Base-by-base conservation (phyloP, 2,888 invertebrate genomes). In the Cartodere bifasciata region DNA sequence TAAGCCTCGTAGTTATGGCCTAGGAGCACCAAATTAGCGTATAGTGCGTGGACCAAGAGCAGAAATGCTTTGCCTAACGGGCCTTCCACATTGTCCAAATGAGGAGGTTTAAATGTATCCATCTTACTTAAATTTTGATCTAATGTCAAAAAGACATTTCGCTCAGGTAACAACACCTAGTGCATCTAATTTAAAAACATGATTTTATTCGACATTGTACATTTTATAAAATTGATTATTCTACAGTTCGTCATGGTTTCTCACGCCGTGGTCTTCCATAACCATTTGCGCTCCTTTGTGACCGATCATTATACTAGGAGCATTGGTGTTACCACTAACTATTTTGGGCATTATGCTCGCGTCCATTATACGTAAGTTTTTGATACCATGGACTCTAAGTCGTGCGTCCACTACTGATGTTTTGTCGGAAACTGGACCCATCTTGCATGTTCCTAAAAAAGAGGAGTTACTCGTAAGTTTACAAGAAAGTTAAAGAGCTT, bases 271-370 rank as follows among this genome's bases (percentile, higher is more conserved):
- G 13, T 53, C 48, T 35, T 54, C 52, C 34, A 48, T 48, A 7
- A 68, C 63, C 36, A 67, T 56, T 28, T 63, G 62, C 0, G 59
- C 58, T 2, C 59, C 67, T 38, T 64, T 68, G 39, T 64, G 62
- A 2, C 64, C 67, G 13, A 69, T 62, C 55, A 57, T 55, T 10
- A 58, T 48, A 2, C 46, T 35, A 0, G 57, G 46, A 2, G 69
- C 71, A 52, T 71, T 68, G 0, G 69, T 71, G 42, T 73, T 72
- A 1, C 64, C 72, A 29, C 69, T 64, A 1, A 64, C 56, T 16
- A 73, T 77, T 1, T 58, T 67, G 0, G 85, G 86, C 81, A 87
- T 85, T n/a, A 87, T 65, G 43, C 83, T 83, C 1, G 76, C 82
- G 52, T 87, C 87, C 3, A 82, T 67, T 0, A 87, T 77, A 13